phyloP scores from a whole-genome alignment of 2,888 invertebrate genomes.

The Macrosoma leucophasiata region DNA sequence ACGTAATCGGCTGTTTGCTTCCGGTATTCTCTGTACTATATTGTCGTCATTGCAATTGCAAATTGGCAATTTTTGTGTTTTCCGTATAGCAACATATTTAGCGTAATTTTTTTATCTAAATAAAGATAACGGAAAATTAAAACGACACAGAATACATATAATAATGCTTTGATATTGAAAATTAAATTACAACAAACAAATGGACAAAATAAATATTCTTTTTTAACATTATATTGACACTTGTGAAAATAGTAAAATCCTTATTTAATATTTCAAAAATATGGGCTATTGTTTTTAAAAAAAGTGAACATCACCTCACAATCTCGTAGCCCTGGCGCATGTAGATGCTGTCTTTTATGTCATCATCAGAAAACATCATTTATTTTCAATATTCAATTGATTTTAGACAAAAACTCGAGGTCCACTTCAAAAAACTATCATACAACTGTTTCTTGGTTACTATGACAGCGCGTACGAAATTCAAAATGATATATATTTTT shows the following conservation, averaged over 20 bases:
- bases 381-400: constrained; percentile 67
- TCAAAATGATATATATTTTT: constrained; percentile 36
- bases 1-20: too few relatives aligned
- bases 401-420: constrained; percentile 53
- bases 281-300: constrained; percentile 26
- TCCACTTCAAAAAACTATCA: constrained; percentile 44
- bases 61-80: too few relatives aligned
- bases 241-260: too few relatives aligned
- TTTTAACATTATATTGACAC: too few relatives aligned
- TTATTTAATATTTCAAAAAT: too few relatives aligned
- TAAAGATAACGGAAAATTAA: too few relatives aligned
- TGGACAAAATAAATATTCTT: constrained; percentile 40
- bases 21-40: too few relatives aligned
- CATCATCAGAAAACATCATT: constrained; percentile 71
- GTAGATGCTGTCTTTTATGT: constrained; percentile 65
- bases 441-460: constrained; percentile 49
- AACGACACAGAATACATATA: too few relatives aligned
- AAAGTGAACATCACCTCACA: constrained; percentile 57
- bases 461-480: constrained; percentile 46
- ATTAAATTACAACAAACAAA: constrained; percentile 30
- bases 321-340: constrained; percentile 63
- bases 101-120: too few relatives aligned
- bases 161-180: too few relatives aligned
- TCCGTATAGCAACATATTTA: too few relatives aligned
- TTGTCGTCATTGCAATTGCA: too few relatives aligned